Base-by-base conservation (phyloP, 23 tunicate species). In the Clavelina lepadiformis region DNA sequence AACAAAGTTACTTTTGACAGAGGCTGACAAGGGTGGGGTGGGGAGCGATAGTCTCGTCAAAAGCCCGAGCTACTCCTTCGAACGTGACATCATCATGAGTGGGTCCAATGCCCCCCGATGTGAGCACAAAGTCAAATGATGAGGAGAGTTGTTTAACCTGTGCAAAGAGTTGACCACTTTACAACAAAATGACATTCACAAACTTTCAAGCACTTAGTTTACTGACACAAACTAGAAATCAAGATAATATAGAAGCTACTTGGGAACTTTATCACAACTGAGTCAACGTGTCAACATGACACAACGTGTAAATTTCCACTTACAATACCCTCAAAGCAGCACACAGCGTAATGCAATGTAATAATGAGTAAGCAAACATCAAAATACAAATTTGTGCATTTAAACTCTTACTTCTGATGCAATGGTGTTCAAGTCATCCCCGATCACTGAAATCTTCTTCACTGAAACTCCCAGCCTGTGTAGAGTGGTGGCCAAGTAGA, bases 71-170 rank as follows among this genome's bases (percentile, higher is more conserved):
- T 35, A 78, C 81, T 46, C 78, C 91, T 32, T 77, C 98, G 22
- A 83, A 69, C 15, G 98, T 91, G 6, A 80, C 32, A 53, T 91
- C 98, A 73, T 91, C 98, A 60, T 91, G 98, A 5, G 98, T 91
- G 21, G 98, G 98, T 15, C 98, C 98, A 33, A 91, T 91, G 34
- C 98, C 98, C 20, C 98, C 98, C 46, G 98, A 91, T 19, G 98
- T 91, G 23, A 91, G 61, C 28, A 91, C 98, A 63, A 76, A 50
- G 61, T 91, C 98, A 73, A 63, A 91, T 3, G 33, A 33, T 11
- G 46, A n/a, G 7, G 98, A 77, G 65, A 79, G 83, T 20, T 51
- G 56, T 18, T 52, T 34, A 28, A 81, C 65, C 86, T 88, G 61
- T 6, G 33, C 19, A 56, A 6, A 31, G 28, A 69, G 22, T n/a